Percentiles rank a stretch among this genome's conserved stretches.
phyloP scores from a whole-genome alignment of 2,113 vertebrate species.

The Albula goreensis region DNA sequence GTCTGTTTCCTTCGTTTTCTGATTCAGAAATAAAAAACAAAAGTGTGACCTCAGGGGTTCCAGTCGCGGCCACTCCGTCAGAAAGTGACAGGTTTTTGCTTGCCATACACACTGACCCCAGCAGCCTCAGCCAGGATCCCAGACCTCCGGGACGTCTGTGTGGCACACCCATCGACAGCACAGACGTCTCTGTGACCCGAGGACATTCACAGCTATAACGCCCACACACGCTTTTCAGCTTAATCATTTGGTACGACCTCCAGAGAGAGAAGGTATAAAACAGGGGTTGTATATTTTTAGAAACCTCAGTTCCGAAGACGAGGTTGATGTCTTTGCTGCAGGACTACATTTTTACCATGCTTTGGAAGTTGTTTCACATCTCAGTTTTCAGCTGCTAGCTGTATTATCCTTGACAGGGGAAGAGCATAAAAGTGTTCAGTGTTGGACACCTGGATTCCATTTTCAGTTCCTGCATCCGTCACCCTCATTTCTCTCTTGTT shows the following conservation, averaged over 20 bases:
- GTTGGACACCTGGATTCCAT: background rate
- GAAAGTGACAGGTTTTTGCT: conserved; percentile 8
- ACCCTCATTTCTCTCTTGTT: background rate
- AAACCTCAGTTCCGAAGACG: background rate
- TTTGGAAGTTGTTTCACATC: background rate
- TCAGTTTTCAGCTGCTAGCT: background rate
- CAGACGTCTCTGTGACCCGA: background rate
- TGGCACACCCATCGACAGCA: background rate
- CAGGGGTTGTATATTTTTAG: conserved; percentile 21
- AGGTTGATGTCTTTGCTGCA: background rate
- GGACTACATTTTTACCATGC: background rate
- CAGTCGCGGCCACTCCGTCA: conserved; percentile 28
- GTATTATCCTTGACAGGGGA: background rate
- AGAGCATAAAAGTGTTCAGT: background rate
- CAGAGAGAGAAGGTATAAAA: conserved; percentile 1
- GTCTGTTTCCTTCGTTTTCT: background rate
- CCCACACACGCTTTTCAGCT: background rate
- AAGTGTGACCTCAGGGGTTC: conserved; percentile 1
- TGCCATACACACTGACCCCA: background rate
- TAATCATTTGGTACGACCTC: background rate
- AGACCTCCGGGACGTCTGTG: background rate
- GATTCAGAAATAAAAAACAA: background rate
- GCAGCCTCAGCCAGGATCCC: background rate
- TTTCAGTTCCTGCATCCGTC: background rate
- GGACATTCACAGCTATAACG: background rate